A percentile compares a stretch with the other conserved stretches of the same genome.
Evolutionary conservation across 2,888 invertebrate genomes (phyloP).

Genomic region (Trissolcus japonicus): DNA sequence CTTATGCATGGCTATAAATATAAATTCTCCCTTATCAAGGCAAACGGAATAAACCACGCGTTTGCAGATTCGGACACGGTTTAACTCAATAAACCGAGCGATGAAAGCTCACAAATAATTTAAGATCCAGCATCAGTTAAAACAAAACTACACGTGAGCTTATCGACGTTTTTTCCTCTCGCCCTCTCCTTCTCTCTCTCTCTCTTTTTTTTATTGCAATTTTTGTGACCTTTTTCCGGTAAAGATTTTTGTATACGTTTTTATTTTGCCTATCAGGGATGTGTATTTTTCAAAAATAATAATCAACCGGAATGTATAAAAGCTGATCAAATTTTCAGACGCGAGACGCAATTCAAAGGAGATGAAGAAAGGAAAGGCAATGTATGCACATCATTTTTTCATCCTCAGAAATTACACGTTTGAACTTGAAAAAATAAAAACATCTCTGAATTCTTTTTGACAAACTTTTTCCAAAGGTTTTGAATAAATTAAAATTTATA

Average conservation of each 20-base stretch:
- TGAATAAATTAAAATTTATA: conserved; percentile 44
- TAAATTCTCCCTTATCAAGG: conserved; percentile 60
- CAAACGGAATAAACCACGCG: conserved; percentile 44
- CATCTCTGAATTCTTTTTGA: conserved; percentile 33
- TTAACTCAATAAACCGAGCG: conserved; percentile 58
- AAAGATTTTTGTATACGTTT: no score
- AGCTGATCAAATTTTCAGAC: not conserved
- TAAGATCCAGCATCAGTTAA: conserved; percentile 28
- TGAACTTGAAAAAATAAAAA: conserved; percentile 12
- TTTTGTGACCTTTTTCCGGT: no score
- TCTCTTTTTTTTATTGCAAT: not conserved
- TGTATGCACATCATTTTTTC: conserved; percentile 12
- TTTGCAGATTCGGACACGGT: conserved; percentile 43
- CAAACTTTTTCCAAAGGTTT: conserved; percentile 21
- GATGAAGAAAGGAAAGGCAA: conserved; percentile 1
- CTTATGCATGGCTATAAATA: conserved; percentile 59
- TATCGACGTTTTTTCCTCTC: conserved; percentile 26
- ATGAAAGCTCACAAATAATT: conserved; percentile 57
- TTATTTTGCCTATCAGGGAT: no score
- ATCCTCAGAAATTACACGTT: conserved; percentile 13
- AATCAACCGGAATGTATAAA: conserved; percentile 24
- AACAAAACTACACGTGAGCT: conserved; percentile 17
- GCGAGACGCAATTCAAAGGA: no score
- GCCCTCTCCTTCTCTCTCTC: not conserved
- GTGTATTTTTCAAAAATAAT: no score